Percentiles rank a stretch among this genome's conserved stretches.
phyloP scores from a whole-genome alignment of 1,140 invertebrate genomes.

The Arion vulgaris region DNA sequence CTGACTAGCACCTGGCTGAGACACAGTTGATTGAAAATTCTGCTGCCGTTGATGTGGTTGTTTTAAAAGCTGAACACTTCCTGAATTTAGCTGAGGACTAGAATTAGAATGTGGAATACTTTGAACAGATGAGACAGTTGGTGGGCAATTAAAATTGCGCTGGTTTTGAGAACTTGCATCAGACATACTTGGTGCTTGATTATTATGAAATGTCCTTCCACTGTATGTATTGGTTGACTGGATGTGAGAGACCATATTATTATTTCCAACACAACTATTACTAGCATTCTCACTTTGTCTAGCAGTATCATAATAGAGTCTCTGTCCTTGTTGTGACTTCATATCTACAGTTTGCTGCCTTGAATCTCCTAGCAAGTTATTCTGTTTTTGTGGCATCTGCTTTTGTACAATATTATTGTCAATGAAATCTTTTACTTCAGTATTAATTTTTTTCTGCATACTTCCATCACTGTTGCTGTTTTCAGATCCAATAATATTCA shows the following conservation, averaged over 20 bases:
- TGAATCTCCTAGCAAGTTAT: not conserved
- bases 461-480: constrained; percentile 36
- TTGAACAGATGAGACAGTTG: not conserved
- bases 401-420: constrained; percentile 47
- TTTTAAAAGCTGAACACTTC: constrained; percentile 10
- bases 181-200: not conserved
- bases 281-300: constrained; percentile 2
- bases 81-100: not conserved
- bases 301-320: constrained; percentile 36
- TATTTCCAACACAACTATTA: not conserved
- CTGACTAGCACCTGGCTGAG: not conserved
- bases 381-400: constrained; percentile 29
- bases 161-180: constrained; percentile 6
- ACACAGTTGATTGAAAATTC: not conserved
- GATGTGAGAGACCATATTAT: not conserved
- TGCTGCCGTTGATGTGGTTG: constrained; percentile 1
- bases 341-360: not conserved
- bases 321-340: not conserved
- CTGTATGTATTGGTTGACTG: not conserved
- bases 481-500: constrained; percentile 40
- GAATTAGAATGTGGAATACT: not conserved
- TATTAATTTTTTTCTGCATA: constrained; percentile 44
- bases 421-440: constrained; percentile 54
- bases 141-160: not conserved
- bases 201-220: not conserved